Conservation (phyloP, 2,113 vertebrate genomes). For the Aphyosemion australe region DNA sequence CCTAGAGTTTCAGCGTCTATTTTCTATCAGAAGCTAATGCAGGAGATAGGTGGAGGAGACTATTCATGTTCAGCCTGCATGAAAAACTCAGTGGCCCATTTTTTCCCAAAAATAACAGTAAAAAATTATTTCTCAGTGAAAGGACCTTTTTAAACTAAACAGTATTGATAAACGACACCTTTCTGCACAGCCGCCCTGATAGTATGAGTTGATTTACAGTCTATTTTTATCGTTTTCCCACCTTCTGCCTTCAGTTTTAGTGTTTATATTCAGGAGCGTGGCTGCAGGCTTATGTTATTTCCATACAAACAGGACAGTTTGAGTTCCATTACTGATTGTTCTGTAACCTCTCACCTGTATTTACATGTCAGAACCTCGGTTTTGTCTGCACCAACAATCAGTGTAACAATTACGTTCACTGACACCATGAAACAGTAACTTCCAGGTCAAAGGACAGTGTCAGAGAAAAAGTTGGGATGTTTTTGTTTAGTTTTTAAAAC, state of each 20-base stretch:
- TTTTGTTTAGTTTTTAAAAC: background rate
- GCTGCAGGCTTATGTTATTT: conserved; percentile 50
- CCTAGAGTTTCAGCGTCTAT: too few species aligned
- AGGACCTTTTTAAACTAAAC: too few species aligned
- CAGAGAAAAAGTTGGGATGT: background rate
- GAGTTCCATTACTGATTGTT: conserved; percentile 19
- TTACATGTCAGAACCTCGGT: conserved; percentile 18
- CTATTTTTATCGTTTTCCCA: conserved; percentile 19
- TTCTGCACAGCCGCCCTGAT: background rate
- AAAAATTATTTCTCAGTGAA: too few species aligned
- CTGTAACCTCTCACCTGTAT: conserved; percentile 15
- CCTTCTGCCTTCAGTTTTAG: conserved; percentile 3
- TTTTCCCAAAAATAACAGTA: too few species aligned
- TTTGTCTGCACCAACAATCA: conserved; percentile 6
- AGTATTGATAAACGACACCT: background rate
- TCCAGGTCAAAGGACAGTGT: conserved; percentile 9
- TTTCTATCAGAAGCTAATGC: too few species aligned
- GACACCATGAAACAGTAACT: background rate
- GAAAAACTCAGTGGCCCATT: too few species aligned
- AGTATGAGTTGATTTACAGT: background rate
- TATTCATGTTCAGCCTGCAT: too few species aligned
- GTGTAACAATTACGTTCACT: background rate
- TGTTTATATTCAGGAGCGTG: conserved; percentile 37
- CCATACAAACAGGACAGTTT: conserved; percentile 44
- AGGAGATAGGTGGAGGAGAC: too few species aligned